phyloP scores from a whole-genome alignment of 2,113 vertebrate genomes.

The Cygnus atratus region DNA sequence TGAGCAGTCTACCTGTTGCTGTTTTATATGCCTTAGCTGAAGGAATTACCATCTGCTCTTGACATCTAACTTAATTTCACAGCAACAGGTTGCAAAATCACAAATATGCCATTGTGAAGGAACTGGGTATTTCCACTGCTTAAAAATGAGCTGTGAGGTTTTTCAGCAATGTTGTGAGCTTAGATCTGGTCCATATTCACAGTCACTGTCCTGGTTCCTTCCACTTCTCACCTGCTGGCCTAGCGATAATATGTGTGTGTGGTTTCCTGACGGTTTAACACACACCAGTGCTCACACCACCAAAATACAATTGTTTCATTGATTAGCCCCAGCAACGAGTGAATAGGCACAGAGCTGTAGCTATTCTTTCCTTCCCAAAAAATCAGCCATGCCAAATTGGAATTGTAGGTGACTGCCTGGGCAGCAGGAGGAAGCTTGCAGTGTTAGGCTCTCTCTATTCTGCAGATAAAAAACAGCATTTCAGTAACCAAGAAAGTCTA shows the following conservation, averaged over 20 bases:
- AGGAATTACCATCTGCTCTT: background rate
- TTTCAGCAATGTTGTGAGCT: background rate
- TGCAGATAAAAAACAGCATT: conserved; percentile 40
- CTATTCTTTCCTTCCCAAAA: conserved; percentile 35
- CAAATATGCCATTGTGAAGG: background rate
- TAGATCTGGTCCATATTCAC: background rate
- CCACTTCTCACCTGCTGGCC: background rate
- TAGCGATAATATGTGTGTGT: background rate
- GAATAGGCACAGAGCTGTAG: background rate
- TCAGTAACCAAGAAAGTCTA: conserved; percentile 52
- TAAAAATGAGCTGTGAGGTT: background rate
- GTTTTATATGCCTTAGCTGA: background rate
- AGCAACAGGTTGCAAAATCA: background rate
- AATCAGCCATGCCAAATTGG: conserved; percentile 27
- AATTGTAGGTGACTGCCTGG: conserved; percentile 34
- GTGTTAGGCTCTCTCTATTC: conserved; percentile 9
- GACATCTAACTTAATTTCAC: background rate
- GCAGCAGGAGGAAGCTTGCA: background rate
- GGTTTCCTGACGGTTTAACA: background rate
- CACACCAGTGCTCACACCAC: background rate
- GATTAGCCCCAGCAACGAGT: background rate
- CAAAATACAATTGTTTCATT: conserved; percentile 31
- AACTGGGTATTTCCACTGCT: background rate
- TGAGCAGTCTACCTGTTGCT: background rate
- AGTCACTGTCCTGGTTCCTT: background rate